phyloP scores from a whole-genome alignment of 1,140 invertebrate genomes.

The Amyelois transitella region DNA sequence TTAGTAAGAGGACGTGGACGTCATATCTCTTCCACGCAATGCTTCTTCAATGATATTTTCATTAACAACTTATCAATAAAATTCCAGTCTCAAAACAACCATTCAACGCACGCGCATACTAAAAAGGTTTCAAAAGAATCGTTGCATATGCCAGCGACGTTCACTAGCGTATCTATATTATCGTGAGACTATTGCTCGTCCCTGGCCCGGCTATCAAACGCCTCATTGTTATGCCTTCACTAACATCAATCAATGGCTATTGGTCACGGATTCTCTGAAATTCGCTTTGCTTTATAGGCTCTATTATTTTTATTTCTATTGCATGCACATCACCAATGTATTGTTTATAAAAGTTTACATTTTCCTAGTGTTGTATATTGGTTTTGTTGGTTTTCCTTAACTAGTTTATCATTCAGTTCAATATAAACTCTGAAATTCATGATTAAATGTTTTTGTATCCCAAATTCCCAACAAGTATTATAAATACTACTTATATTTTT shows the following conservation, averaged over 20 bases:
- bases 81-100: not conserved
- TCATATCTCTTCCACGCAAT: too few species aligned
- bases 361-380: not conserved
- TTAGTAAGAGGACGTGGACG: too few species aligned
- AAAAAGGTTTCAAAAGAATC: not conserved
- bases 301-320: constrained; percentile 12
- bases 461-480: too few species aligned
- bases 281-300: not conserved
- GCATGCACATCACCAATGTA: not conserved
- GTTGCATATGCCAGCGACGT: not conserved
- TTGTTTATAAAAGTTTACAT: not conserved
- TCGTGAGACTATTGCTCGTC: not conserved
- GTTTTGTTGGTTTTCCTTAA: not conserved
- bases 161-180: not conserved
- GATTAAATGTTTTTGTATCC: too few species aligned
- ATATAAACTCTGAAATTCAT: too few species aligned
- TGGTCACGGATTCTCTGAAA: constrained; percentile 16
- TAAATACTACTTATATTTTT: too few species aligned
- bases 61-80: too few species aligned
- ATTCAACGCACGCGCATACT: too few species aligned
- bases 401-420: too few species aligned
- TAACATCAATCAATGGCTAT: constrained; percentile 10
- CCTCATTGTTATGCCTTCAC: not conserved
- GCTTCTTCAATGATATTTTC: not conserved
- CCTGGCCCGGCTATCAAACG: constrained; percentile 2